Evolutionary conservation across 2,888 invertebrate species (phyloP).

Genomic region (Idaea aversata): DNA sequence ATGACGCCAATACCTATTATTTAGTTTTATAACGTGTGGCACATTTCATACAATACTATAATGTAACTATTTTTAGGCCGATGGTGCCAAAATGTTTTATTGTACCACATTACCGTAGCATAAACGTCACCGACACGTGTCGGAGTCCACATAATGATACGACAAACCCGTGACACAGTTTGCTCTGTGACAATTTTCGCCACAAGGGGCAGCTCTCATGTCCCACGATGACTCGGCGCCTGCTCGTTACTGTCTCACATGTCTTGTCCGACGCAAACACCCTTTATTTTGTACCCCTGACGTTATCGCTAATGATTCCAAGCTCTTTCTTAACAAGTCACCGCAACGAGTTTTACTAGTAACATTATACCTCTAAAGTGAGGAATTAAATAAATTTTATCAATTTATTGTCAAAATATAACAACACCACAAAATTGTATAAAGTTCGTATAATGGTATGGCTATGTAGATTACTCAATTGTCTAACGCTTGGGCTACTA

Average conservation of each 20-base stretch:
- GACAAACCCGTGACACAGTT: constrained; percentile 62
- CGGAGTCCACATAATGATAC: constrained; percentile 54
- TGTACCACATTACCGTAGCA: constrained; percentile 7
- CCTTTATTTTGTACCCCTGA: constrained; percentile 35
- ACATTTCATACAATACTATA: not conserved
- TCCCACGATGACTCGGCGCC: constrained; percentile 67
- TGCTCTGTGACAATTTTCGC: constrained; percentile 71
- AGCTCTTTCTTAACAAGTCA: constrained; percentile 5
- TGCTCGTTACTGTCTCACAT: constrained; percentile 75
- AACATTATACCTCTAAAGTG: constrained; percentile 19
- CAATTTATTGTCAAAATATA: not conserved
- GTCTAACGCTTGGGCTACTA: constrained; percentile 35
- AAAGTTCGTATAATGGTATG: constrained; percentile 2
- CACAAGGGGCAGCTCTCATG: constrained; percentile 67
- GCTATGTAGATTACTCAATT: constrained; percentile 16
- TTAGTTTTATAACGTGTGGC: not conserved
- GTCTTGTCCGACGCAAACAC: constrained; percentile 49
- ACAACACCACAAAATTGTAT: not conserved
- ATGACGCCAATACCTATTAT: not conserved
- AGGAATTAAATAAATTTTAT: not conserved
- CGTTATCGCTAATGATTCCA: constrained; percentile 70
- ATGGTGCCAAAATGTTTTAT: not conserved
- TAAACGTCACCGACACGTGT: constrained; percentile 21
- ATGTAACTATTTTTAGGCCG: too few species aligned
- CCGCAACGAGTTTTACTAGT: not conserved